phyloP scores from a whole-genome alignment of 2,888 invertebrate species.

The Eustalomyia histrio region DNA sequence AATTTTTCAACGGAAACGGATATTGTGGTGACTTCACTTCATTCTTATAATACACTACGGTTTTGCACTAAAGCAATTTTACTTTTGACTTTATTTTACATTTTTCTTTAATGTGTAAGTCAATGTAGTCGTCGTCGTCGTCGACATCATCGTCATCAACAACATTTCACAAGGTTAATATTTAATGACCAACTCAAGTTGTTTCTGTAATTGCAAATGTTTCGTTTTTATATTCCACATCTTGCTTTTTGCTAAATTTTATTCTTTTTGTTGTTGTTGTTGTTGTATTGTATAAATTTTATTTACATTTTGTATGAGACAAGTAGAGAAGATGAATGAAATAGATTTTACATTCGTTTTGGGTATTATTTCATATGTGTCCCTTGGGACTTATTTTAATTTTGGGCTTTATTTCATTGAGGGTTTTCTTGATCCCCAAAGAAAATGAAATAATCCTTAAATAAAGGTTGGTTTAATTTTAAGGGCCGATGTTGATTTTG shows the following conservation, averaged over 20 bases:
- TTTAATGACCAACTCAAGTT: slow-evolving; percentile 73
- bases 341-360: too few relatives aligned
- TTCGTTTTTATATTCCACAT: slow-evolving; percentile 50
- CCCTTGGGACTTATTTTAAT: too few relatives aligned
- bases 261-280: too few relatives aligned
- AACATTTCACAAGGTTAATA: slow-evolving; percentile 70
- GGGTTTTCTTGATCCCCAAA: too few relatives aligned
- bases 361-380: too few relatives aligned
- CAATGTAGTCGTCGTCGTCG: slow-evolving; percentile 15
- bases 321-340: neutral
- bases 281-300: slow-evolving; percentile 48
- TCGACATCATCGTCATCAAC: slow-evolving; percentile 45
- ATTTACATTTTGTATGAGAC: slow-evolving; percentile 60
- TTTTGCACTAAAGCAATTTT: slow-evolving; percentile 16
- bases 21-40: slow-evolving; percentile 60
- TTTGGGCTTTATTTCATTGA: too few relatives aligned
- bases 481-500: too few relatives aligned
- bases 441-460: too few relatives aligned
- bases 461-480: too few relatives aligned
- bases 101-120: slow-evolving; percentile 3
- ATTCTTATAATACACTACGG: slow-evolving; percentile 21
- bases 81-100: slow-evolving; percentile 42
- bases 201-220: slow-evolving; percentile 66
- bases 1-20: slow-evolving; percentile 57
- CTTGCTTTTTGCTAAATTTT: slow-evolving; percentile 5